These are phyloP conservation scores for Magallana nippona DNA, from an alignment of 2,888 invertebrate species.

Conservation along the genomic window DNA sequence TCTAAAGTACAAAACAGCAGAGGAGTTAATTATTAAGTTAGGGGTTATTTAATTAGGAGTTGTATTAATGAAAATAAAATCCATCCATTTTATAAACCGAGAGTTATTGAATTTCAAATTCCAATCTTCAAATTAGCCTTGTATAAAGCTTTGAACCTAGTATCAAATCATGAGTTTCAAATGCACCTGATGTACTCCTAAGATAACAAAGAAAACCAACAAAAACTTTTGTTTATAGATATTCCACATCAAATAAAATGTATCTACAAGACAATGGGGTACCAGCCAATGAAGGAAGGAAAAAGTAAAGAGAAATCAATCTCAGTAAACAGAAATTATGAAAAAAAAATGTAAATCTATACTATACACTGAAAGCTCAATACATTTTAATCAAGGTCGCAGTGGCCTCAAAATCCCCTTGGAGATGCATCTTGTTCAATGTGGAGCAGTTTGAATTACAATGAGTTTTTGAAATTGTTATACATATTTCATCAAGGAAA, in stretches of 20 bases:
- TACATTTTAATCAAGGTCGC: neutral
- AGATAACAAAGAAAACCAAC: neutral
- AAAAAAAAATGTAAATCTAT: no score
- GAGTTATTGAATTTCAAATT: no score
- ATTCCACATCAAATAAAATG: conserved; percentile 22
- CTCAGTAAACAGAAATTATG: neutral
- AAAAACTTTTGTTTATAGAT: neutral
- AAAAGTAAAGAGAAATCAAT: neutral
- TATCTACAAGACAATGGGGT: neutral
- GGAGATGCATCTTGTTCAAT: neutral
- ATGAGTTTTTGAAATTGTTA: neutral
- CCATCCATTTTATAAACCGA: no score
- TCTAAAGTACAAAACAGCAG: no score
- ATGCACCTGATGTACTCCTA: neutral
- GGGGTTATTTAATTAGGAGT: no score
- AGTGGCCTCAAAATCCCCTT: neutral
- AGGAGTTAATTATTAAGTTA: no score
- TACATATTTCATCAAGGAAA: no score
- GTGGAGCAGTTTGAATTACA: conserved; percentile 3
- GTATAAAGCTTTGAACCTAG: no score
- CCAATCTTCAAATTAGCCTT: no score
- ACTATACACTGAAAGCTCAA: neutral
- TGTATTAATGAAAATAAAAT: no score
- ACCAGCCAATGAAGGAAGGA: neutral
- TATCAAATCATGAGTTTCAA: neutral